Percentiles rank a stretch among this genome's conserved stretches.
Conservation (phyloP, 2,888 invertebrate genomes). For the Polylopha cassiicola region DNA sequence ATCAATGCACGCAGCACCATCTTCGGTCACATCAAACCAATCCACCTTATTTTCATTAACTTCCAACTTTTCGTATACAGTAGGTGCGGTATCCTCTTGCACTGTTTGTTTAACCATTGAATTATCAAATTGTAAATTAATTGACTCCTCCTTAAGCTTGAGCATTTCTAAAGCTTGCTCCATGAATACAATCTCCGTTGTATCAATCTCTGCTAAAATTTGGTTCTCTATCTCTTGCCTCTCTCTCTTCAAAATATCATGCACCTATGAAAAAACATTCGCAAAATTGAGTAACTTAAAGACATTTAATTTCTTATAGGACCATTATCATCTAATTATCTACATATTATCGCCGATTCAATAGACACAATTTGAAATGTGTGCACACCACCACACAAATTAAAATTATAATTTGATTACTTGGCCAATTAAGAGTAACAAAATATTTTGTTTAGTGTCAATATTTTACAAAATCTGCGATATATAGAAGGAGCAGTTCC, state of each 20-base stretch:
- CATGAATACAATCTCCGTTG: slow-evolving; percentile 90
- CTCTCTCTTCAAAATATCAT: slow-evolving; percentile 85
- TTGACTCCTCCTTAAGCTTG: slow-evolving; percentile 33
- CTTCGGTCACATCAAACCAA: slow-evolving; percentile 64
- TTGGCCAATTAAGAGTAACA: no score
- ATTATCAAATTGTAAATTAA: slow-evolving; percentile 16
- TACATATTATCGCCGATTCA: no score
- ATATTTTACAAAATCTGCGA: no score
- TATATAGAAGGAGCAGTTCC: no score
- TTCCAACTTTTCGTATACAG: slow-evolving; percentile 51
- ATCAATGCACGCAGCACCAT: slow-evolving; percentile 56
- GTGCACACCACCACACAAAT: no score
- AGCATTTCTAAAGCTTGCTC: slow-evolving; percentile 88
- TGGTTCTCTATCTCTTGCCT: slow-evolving; percentile 80
- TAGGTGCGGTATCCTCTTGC: slow-evolving; percentile 35
- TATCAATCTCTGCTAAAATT: slow-evolving; percentile 81
- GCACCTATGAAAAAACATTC: no score
- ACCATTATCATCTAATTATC: no score
- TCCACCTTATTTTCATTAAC: slow-evolving; percentile 53
- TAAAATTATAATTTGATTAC: no score
- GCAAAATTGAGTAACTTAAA: no score
- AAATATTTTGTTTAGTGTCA: no score
- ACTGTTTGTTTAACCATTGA: slow-evolving; percentile 33
- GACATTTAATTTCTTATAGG: no score
- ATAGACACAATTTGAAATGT: no score